Evolutionary conservation across 2,888 invertebrate species (phyloP), one percentile per base, ranked within the genome.

Genomic region (Plebejus argus): DNA sequence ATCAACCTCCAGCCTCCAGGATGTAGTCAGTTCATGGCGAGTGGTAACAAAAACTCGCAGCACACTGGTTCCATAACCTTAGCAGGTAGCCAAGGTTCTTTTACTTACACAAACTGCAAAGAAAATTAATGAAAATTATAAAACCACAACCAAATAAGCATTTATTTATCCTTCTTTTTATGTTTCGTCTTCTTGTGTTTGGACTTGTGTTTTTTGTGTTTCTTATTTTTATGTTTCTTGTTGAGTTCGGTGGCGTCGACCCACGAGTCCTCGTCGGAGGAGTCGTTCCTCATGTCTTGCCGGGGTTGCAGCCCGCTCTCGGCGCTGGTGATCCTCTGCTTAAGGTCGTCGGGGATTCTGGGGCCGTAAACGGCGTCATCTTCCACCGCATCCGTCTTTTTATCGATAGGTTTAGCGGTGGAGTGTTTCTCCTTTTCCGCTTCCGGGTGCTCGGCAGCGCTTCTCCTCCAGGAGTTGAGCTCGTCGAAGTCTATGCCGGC

Each of bases 401-500:
- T 78, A 8, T 79, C 74, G 33, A 79, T 81, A 8, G 39, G 6
- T n/a, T 78, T 77, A 76, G 81, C 80, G 15, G 82, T 1, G 12
- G 66, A 15, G 15, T 28, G 15, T 33, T 61, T 61, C 20, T 80
- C 82, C 81, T 84, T 85, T 53, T 80, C 79, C 56, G 66, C 35
- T 56, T 56, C 35, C 18, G 66, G 45, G 3, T 6, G 58, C n/a
- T 76, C 77, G 4, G 84, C 85, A 15, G 82, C 79, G 58, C 83
- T 88, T 85, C 89, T 86, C 79, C 85, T 88, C 93, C 94, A 94
- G 3, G 94, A 91, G 79, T 94, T 93, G 0, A 96, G 84, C 85
- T 93, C 94, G 80, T 96, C 95, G 23, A 96, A 94, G 86, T 96
- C 94, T 78, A 96, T 89, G 83, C 96, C 95, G 0, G 96, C 96